A percentile compares a stretch with the other conserved stretches of the same genome.
Evolutionary conservation across 2,888 invertebrate genomes (phyloP).

Genomic region (Acanthosoma haemorrhoidale): DNA sequence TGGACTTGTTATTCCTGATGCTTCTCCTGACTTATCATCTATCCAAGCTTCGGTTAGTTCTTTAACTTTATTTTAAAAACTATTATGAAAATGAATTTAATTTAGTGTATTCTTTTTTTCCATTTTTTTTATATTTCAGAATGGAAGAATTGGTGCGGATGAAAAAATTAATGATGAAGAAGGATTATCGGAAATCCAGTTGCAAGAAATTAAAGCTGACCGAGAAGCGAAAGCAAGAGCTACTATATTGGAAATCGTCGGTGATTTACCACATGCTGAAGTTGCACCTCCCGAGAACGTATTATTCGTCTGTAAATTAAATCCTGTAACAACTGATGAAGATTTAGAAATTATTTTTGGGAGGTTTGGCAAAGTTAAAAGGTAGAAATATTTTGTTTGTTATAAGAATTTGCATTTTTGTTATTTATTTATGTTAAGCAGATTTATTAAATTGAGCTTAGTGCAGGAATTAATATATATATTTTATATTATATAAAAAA

Average conservation of each 20-base stretch:
- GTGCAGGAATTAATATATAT: no score
- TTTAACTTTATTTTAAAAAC: not conserved
- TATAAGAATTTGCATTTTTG: not conserved
- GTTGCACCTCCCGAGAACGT: conserved; percentile 99
- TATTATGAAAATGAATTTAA: not conserved
- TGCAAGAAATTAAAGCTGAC: conserved; percentile 79
- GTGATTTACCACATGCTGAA: conserved; percentile 94
- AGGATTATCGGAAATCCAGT: conserved; percentile 76
- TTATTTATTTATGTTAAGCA: not conserved
- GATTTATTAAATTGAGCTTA: no score
- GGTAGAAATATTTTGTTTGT: no score
- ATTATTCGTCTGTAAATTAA: conserved; percentile 96
- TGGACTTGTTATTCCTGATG: conserved; percentile 67
- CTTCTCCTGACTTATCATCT: conserved; percentile 75
- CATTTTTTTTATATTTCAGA: conserved; percentile 48
- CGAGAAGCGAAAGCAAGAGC: conserved; percentile 95
- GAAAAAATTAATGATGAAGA: conserved; percentile 87
- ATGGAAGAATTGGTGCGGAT: conserved; percentile 85
- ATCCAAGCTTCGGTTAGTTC: conserved; percentile 40
- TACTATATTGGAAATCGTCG: conserved; percentile 96
- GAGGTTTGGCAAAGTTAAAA: conserved; percentile 85
- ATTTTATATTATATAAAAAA: no score
- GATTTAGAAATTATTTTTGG: conserved; percentile 97
- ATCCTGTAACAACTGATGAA: conserved; percentile 89
- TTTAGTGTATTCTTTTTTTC: not conserved